Base-by-base conservation (phyloP, 2,797 vertebrate genomes). In the Hippopotamyrus pictus region DNA sequence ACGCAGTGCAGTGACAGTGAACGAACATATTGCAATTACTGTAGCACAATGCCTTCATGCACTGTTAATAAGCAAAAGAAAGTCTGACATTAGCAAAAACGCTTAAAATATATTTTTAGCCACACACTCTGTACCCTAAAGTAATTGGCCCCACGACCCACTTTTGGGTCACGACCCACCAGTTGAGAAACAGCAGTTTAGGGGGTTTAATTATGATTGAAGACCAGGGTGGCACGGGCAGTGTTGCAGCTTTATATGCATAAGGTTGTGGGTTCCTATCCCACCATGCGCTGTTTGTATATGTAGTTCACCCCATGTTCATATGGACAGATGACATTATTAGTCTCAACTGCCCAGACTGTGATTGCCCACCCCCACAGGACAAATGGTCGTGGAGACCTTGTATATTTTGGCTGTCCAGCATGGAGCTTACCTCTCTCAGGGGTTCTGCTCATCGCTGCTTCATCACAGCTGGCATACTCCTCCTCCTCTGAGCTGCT, bases 391-490 rank as follows among this genome's bases (percentile, higher is more conserved):
- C 17, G 14, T 17, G 65, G 65, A 88, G 44, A 22, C 12, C 19
- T 37, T 86, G 51, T 37, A 57, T 5, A 25, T 25, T 46, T 51
- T 14, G 4, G 9, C 48, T 14, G 44, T 51, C 9, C 25, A 22
- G 17, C 22, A 22, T 76, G 53, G 59, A 25, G 90, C 96, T 96
- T 93, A 99, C 98, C 98, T 97, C 98, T 97, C 94, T 99, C 98
- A 91, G 98, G 98, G 94, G 99, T 95, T 90, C 98, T 99, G 95
- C 99, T 98, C 87, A 99, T 98, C 95, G 99, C 98, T 73, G 97
- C 98, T 91, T 99, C 98, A 93, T 99, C 98, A 92, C 98, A 98
- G 96, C 98, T 99, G 93, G 97, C 98, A 96, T 98, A 99, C 95
- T 17, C 59, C 93, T 99, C 99, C 93, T 99, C 99, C 95, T 99